Evolutionary conservation across 2,113 vertebrate species (phyloP).

Genomic region (Cyphomyrus discorhynchus): DNA sequence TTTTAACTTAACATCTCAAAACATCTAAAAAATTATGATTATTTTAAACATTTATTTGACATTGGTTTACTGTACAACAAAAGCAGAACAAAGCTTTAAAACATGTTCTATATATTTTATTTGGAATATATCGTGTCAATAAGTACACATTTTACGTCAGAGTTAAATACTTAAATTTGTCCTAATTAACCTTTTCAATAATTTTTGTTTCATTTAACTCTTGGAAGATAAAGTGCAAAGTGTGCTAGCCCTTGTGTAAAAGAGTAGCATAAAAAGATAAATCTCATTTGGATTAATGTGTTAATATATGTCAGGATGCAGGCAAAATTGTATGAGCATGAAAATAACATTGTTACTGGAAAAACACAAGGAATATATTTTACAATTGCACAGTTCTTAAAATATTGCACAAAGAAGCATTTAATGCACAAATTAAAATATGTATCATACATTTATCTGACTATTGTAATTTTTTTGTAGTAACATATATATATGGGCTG

Average conservation of each 20-base stretch:
- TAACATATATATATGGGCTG: neutral
- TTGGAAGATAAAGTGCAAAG: neutral
- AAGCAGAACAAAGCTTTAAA: neutral
- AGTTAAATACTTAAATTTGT: neutral
- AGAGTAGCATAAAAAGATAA: neutral
- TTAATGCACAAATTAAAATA: neutral
- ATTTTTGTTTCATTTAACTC: neutral
- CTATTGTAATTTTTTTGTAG: neutral
- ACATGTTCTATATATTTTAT: neutral
- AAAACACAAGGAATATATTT: neutral
- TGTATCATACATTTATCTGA: neutral
- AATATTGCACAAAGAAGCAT: neutral
- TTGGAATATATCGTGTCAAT: neutral
- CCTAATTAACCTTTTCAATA: neutral
- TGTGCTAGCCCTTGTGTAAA: neutral
- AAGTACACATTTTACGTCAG: neutral
- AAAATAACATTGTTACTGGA: neutral
- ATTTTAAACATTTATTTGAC: neutral
- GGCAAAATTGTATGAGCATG: neutral
- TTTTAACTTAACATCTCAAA: neutral
- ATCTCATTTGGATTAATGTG: neutral
- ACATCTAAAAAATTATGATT: neutral
- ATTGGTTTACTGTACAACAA: neutral
- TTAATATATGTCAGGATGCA: neutral
- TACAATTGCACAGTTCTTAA: neutral